Evolutionary conservation across 1,140 invertebrate species (phyloP).

Genomic region (Brachionus angularis): DNA sequence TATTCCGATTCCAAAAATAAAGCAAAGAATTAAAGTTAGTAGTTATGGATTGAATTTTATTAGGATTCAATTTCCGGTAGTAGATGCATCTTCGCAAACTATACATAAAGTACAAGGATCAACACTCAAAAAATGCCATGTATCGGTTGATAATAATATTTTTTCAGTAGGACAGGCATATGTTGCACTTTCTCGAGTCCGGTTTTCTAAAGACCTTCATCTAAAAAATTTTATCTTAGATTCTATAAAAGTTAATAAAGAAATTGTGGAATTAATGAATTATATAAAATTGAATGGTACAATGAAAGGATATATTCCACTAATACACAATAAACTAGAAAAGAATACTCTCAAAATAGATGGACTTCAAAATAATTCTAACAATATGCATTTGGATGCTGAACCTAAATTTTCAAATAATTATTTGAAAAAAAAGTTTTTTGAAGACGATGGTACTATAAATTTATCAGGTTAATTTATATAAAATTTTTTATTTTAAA

Average conservation of each 20-base stretch:
- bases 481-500: no score
- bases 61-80: constrained; percentile 3
- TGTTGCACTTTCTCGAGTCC: constrained; percentile 2
- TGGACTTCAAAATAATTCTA: no score
- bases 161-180: neutral
- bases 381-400: no score
- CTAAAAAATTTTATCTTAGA: neutral
- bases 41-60: neutral
- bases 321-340: no score
- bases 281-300: neutral
- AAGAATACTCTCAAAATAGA: no score
- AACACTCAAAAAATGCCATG: neutral
- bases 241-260: neutral
- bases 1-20: neutral
- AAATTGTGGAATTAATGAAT: neutral
- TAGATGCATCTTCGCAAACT: neutral
- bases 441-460: no score
- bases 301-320: no score
- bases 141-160: neutral
- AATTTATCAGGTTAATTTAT: no score
- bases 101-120: constrained; percentile 3
- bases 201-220: neutral
- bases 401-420: no score
- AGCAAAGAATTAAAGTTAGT: neutral
- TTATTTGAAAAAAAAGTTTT: no score